Conservation (phyloP, 2,888 invertebrate species). For the Stenoptilia bipunctidactyla region DNA sequence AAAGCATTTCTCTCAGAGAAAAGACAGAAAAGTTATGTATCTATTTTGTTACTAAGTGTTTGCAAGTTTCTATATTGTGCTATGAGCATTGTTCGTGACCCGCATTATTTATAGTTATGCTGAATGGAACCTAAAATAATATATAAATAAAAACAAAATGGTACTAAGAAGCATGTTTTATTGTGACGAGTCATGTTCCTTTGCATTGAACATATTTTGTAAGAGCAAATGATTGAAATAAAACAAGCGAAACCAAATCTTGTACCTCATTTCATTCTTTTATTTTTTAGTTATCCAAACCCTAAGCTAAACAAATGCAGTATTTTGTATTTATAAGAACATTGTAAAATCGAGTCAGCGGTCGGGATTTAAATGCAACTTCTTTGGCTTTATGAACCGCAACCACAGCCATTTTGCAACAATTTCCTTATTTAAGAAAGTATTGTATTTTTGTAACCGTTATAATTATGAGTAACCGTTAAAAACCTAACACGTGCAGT, state of each 20-base stretch:
- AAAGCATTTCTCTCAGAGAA: constrained; percentile 64
- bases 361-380: too few relatives aligned
- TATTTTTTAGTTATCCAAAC: too few relatives aligned
- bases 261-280: constrained; percentile 40
- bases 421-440: too few relatives aligned
- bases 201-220: constrained; percentile 73
- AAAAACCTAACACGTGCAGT: too few relatives aligned
- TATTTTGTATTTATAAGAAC: too few relatives aligned
- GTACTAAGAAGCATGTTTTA: constrained; percentile 72
- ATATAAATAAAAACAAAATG: constrained; percentile 67
- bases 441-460: too few relatives aligned
- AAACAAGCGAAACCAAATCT: constrained; percentile 68
- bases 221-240: constrained; percentile 72
- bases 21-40: constrained; percentile 58
- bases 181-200: constrained; percentile 72
- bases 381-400: too few relatives aligned
- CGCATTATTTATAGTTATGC: constrained; percentile 72
- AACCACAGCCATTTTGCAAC: too few relatives aligned
- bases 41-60: constrained; percentile 73
- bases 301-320: too few relatives aligned
- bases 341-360: too few relatives aligned
- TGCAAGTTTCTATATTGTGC: constrained; percentile 72
- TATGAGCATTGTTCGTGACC: constrained; percentile 71
- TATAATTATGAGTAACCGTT: too few relatives aligned
- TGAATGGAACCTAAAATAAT: constrained; percentile 68